phyloP scores from a whole-genome alignment of 2,113 vertebrate genomes.

The Ranitomeya variabilis region DNA sequence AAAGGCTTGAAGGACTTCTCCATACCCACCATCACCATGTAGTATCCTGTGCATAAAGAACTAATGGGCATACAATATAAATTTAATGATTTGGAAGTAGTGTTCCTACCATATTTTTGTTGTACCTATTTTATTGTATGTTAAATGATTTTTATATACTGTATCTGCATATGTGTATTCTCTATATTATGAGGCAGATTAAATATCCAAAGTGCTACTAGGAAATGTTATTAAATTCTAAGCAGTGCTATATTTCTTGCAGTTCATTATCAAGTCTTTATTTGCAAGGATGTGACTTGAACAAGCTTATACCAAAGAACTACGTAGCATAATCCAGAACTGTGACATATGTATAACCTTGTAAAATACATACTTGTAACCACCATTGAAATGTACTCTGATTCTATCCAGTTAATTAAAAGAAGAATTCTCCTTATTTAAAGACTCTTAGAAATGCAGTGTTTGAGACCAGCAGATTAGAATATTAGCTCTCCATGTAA shows the following conservation, averaged over 20 bases:
- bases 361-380: neutral
- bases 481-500: no score
- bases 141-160: neutral
- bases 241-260: neutral
- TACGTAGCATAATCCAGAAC: neutral
- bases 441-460: neutral
- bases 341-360: neutral
- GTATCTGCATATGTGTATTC: neutral
- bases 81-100: neutral
- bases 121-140: neutral
- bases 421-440: neutral
- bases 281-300: neutral
- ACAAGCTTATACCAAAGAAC: neutral
- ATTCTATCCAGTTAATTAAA: neutral
- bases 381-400: neutral
- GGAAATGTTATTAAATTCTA: neutral
- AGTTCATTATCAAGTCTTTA: neutral
- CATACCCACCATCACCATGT: conserved; percentile 72
- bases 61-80: neutral
- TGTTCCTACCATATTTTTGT: neutral
- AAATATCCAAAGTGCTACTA: neutral
- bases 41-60: conserved; percentile 67
- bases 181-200: neutral
- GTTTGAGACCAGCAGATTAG: no score
- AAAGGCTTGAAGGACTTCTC: conserved; percentile 77